Evolutionary conservation across 2,113 vertebrate genomes (phyloP), one percentile per base, ranked within the genome.

Genomic region (Podarcis raffonei): DNA sequence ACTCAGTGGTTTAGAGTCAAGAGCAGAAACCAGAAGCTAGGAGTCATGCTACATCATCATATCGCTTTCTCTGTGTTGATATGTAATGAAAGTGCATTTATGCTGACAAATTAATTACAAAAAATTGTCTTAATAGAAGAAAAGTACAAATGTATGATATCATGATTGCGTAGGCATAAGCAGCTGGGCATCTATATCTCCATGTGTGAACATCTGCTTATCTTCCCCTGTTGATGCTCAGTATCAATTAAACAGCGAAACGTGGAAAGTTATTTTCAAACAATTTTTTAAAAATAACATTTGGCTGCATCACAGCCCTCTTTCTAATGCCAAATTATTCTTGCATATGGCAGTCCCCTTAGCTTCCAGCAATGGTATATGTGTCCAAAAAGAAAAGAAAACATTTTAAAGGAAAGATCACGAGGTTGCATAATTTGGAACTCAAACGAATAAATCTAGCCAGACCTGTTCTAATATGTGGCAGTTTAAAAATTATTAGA

Each of bases 341-440:
- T 90, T 89, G 30, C 76, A 86, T 84, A 6, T 81, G 89, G 53
- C 81, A 76, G 68, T 80, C 90, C 65, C 87, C 77, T 48, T 88
- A 13, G 7, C 80, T 92, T 27, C 76, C 86, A 90, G 87, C 80
- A 88, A 62, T 65, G 75, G 81, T 13, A 1, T 2, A 0, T n/a
- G 42, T 90, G 76, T 88, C 22, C 71, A 68, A 85, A 53, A 72
- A 78, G 59, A 74, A 77, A 92, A 92, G 22, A 87, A 92, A 81
- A 42, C 42, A 87, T 90, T 91, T 93, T 82, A 71, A 62, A 59
- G 91, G 91, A 90, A 76, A 68, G 89, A 48, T 83, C 86, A 81
- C 83, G 83, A 89, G 88, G 85, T 90, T 32, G 79, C 89, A 94
- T 89, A 94, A 83, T 88, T 78, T 83, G 83, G 37, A 71, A 90